These are phyloP conservation scores for Rhyacichthys aspro DNA, from an alignment of 2,797 vertebrate genomes.

Conservation along the genomic window DNA sequence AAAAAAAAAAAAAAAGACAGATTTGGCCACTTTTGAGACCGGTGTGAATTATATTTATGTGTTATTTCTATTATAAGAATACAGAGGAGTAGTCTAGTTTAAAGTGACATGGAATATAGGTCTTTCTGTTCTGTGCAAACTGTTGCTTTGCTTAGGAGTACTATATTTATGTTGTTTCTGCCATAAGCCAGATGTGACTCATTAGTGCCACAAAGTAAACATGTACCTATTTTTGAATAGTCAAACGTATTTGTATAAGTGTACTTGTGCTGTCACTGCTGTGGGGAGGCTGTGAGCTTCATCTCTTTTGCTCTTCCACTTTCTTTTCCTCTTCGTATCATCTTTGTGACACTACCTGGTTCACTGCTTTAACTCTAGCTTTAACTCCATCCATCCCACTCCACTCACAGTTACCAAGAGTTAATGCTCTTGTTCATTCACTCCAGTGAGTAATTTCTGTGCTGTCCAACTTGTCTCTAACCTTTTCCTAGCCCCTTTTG, in stretches of 20 bases:
- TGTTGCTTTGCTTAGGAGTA: not conserved
- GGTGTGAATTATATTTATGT: too few relatives aligned
- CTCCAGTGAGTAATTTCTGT: conserved; percentile 86
- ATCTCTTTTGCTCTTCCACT: conserved; percentile 79
- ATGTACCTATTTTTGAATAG: not conserved
- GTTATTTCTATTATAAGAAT: too few relatives aligned
- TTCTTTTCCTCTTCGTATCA: conserved; percentile 77
- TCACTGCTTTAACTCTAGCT: too few relatives aligned
- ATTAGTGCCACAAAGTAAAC: not conserved
- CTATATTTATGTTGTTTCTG: not conserved
- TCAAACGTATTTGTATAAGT: conserved; percentile 10
- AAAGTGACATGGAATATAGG: too few relatives aligned
- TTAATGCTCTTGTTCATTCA: conserved; percentile 82
- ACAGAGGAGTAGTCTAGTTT: too few relatives aligned
- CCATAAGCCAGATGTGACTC: not conserved
- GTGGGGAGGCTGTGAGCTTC: conserved; percentile 78
- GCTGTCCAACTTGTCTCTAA: conserved; percentile 91
- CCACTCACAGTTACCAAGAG: conserved; percentile 69
- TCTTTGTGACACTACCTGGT: conserved; percentile 59
- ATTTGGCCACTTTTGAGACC: not conserved
- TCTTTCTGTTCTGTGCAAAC: not conserved
- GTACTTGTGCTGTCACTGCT: conserved; percentile 20
- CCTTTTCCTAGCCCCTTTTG: conserved; percentile 92
- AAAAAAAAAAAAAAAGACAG: not conserved
- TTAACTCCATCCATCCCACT: conserved; percentile 23